These are phyloP conservation scores for Anhinga rufa DNA, from an alignment of 2,113 vertebrate species.

Conservation along the genomic window DNA sequence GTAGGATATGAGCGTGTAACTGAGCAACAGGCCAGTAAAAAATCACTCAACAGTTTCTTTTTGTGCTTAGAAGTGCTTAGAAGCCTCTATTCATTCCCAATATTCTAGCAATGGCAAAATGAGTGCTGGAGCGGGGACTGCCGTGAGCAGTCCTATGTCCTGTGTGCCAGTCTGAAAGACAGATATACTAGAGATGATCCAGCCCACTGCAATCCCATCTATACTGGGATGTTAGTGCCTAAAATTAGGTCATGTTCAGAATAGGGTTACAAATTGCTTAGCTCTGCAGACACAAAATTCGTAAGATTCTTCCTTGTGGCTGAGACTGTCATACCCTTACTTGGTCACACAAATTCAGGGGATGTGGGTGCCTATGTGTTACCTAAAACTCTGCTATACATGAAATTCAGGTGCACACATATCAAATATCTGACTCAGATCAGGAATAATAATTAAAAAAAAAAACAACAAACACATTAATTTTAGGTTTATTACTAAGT, in stretches of 20 bases:
- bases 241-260: neutral
- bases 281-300: neutral
- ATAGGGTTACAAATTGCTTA: neutral
- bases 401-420: neutral
- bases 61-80: neutral
- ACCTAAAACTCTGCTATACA: neutral
- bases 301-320: neutral
- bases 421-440: neutral
- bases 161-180: neutral
- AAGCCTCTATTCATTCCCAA: neutral
- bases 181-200: neutral
- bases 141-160: neutral
- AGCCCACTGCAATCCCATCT: neutral
- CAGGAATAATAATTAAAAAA: neutral
- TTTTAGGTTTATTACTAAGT: neutral
- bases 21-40: neutral
- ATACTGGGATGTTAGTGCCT: neutral
- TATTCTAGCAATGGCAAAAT: neutral
- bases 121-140: neutral
- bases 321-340: neutral
- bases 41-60: neutral
- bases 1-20: neutral
- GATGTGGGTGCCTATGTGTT: neutral
- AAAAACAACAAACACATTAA: neutral
- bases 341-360: neutral